Evolutionary conservation across 2,113 vertebrate genomes (phyloP).

Genomic region (Gasterosteus aculeatus): DNA sequence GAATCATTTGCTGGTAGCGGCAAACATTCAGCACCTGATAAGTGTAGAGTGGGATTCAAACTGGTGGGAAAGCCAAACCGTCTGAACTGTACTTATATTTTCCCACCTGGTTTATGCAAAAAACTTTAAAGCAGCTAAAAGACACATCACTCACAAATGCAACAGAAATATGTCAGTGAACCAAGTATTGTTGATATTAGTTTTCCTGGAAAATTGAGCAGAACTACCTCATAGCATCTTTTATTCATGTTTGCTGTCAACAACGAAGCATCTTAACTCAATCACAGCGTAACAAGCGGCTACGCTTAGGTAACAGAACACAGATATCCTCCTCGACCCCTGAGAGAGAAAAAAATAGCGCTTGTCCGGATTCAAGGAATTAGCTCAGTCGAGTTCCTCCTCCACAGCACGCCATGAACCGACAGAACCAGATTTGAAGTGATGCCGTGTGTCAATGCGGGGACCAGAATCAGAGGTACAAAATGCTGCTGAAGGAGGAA

Average conservation of each 20-base stretch:
- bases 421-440: conserved; percentile 52
- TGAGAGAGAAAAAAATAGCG: conserved; percentile 49
- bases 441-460: conserved; percentile 47
- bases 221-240: neutral
- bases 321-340: conserved; percentile 35
- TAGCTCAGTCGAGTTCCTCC: conserved; percentile 65
- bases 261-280: conserved; percentile 21
- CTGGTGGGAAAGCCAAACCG: conserved; percentile 36
- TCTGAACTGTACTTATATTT: conserved; percentile 39
- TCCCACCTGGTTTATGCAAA: conserved; percentile 51
- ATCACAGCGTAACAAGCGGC: conserved; percentile 11
- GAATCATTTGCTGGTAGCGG: conserved; percentile 6
- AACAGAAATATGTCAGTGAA: conserved; percentile 55
- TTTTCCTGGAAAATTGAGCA: conserved; percentile 19
- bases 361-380: conserved; percentile 65
- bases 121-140: conserved; percentile 14
- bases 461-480: conserved; percentile 34
- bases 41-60: conserved; percentile 17
- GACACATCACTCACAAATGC: conserved; percentile 53
- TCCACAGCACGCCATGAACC: conserved; percentile 57
- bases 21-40: conserved; percentile 4
- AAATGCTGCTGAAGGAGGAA: conserved; percentile 29
- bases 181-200: conserved; percentile 38
- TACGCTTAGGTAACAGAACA: conserved; percentile 45
- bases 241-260: conserved; percentile 25